phyloP scores from a whole-genome alignment of 2,888 invertebrate genomes.

The Eupithecia abbreviata region DNA sequence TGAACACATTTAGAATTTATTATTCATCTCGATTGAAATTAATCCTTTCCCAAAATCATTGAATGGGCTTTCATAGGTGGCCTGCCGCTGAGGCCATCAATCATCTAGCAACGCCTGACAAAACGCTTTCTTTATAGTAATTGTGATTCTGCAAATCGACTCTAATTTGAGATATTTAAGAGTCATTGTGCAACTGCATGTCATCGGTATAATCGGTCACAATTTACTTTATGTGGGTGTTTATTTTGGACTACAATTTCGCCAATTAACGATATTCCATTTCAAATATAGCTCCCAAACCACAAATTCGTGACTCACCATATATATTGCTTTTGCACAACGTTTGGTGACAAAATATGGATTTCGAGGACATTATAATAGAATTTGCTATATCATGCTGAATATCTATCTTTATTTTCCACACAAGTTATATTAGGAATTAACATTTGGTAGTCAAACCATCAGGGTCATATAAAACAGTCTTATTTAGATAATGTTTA shows the following conservation, averaged over 20 bases:
- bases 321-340: neutral
- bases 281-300: neutral
- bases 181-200: constrained; percentile 72
- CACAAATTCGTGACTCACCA: neutral
- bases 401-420: neutral
- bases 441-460: neutral
- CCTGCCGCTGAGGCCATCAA: constrained; percentile 62
- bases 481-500: neutral
- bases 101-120: constrained; percentile 69
- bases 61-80: constrained; percentile 55
- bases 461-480: neutral
- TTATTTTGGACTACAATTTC: constrained; percentile 24
- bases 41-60: constrained; percentile 71
- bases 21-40: constrained; percentile 61
- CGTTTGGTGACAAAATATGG: neutral
- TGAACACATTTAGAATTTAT: neutral
- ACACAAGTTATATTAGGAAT: neutral
- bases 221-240: constrained; percentile 45
- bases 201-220: constrained; percentile 55
- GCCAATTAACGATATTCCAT: constrained; percentile 5
- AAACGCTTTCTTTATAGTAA: constrained; percentile 22
- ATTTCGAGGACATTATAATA: neutral
- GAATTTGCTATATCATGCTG: neutral
- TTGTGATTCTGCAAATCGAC: constrained; percentile 69
- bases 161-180: constrained; percentile 79